phyloP scores from a whole-genome alignment of 2,888 invertebrate genomes.

The Phyllotreta cruciferae region DNA sequence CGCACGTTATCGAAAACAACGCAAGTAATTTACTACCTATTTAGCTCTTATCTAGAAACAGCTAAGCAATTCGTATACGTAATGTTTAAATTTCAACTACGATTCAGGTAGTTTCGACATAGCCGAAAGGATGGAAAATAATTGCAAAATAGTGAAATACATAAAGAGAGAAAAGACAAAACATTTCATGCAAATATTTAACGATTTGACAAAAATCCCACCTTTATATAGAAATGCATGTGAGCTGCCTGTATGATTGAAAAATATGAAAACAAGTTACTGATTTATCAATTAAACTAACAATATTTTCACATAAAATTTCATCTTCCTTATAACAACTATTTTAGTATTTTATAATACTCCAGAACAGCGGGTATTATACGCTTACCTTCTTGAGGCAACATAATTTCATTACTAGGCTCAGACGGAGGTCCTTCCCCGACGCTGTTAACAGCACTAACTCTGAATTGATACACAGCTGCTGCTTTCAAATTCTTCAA shows the following conservation, averaged over 20 bases:
- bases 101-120: no score
- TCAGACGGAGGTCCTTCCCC: conserved; percentile 93
- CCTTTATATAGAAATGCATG: conserved; percentile 59
- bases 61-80: no score
- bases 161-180: conserved; percentile 22
- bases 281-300: conserved; percentile 44
- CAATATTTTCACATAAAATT: conserved; percentile 20
- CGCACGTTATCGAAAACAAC: no score
- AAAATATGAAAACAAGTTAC: conserved; percentile 55
- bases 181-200: conserved; percentile 44
- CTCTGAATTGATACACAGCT: conserved; percentile 93
- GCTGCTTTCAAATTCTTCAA: conserved; percentile 91
- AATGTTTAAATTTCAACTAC: no score
- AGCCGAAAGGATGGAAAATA: conserved; percentile 10
- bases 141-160: conserved; percentile 1
- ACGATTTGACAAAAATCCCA: conserved; percentile 50
- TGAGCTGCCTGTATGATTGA: conserved; percentile 58
- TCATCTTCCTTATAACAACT: neutral
- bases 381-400: conserved; percentile 97
- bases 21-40: no score
- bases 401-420: conserved; percentile 85
- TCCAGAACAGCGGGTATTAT: neutral
- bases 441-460: conserved; percentile 95
- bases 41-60: no score
- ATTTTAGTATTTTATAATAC: neutral